Base-by-base conservation (phyloP, 2,888 invertebrate species). In the Drosophila prostipennis region DNA sequence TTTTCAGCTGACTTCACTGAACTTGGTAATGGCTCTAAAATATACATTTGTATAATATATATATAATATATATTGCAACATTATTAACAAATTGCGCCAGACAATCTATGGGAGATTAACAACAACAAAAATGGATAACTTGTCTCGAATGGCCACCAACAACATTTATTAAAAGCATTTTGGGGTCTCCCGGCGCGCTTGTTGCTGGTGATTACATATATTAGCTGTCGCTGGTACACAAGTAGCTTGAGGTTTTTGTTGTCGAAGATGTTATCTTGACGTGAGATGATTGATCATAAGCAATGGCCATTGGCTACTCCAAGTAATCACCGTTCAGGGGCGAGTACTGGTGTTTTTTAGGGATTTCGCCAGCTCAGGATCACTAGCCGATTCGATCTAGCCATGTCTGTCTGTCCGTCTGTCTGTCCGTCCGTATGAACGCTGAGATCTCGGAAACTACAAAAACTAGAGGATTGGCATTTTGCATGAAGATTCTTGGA, bases 61-160 rank as follows among this genome's bases (percentile, higher is more conserved):
- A 72, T 74, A 74, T 69, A 77, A 81, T 84, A 84, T 29, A 7
- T 29, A 87, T 80, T 80, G 82, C 87, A 85, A 77, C 77, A 85
- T 80, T 85, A 85, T 89, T 87, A 82, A 82, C 87, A 89, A 87
- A 89, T 89, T 86, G 77, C 86, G 75, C 71, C 70, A 56, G 67
- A 70, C 70, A 54, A 68, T 68, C 65, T 63, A 52, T 53, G 70
- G 57, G 76, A 76, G 73, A 57, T 53, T 54, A 59, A 43, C 61
- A 67, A 40, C 61, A 73, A 60, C 51, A 59, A 69, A 55, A 63
- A 53, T 53, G 42, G 56, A 68, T 75, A 77, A 68, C 69, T 72
- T 78, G 74, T 74, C 68, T 73, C 60, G 72, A 64, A 39, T 54
- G 51, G 51, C 37, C 40, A 69, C 40, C 80, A 79, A 75, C 74